A percentile compares a stretch with the other conserved stretches of the same genome.
Evolutionary conservation across 92 coral and sea anemone species (phyloP).

Genomic region (Phenganax subtilis): DNA sequence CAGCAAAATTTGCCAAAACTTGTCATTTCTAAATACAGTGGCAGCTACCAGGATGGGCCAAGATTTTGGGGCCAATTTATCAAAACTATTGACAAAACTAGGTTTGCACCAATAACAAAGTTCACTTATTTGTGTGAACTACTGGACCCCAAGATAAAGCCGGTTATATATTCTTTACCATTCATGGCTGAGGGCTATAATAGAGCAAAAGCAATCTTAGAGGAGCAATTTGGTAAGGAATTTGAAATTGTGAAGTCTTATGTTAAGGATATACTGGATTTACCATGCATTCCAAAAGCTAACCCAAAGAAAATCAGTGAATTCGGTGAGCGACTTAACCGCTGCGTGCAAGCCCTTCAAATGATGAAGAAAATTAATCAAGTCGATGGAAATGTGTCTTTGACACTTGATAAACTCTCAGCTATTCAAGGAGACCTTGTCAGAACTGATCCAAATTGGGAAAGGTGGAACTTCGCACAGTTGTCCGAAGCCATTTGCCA

Average conservation of each 20-base stretch:
- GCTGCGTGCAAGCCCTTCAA: constrained; percentile 3
- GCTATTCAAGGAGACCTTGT: constrained; percentile 49
- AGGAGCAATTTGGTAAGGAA: constrained; percentile 31
- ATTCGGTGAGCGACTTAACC: constrained; percentile 11
- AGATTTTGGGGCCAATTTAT: constrained; percentile 50
- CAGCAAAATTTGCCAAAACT: constrained; percentile 21
- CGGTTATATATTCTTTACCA: constrained; percentile 28
- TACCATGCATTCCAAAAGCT: constrained; percentile 35
- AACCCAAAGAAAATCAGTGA: constrained; percentile 27
- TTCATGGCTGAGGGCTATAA: constrained; percentile 39
- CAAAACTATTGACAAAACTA: constrained; percentile 36
- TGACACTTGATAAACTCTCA: constrained; percentile 38
- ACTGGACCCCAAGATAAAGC: constrained; percentile 24
- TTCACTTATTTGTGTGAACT: constrained; percentile 34
- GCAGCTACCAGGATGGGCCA: constrained; percentile 31
- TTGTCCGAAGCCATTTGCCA: neutral
- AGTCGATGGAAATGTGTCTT: constrained; percentile 43
- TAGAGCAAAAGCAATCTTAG: constrained; percentile 34
- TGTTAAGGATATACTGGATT: constrained; percentile 45
- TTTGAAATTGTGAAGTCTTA: constrained; percentile 41
- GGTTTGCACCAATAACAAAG: constrained; percentile 31
- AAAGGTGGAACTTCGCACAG: constrained; percentile 12
- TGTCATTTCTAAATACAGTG: constrained; percentile 23
- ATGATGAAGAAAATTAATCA: neutral
- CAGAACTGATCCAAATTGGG: constrained; percentile 37